Percentiles rank a stretch among this genome's conserved stretches.
Conservation (phyloP, 2,797 vertebrate genomes). For the Nothura maculosa region DNA sequence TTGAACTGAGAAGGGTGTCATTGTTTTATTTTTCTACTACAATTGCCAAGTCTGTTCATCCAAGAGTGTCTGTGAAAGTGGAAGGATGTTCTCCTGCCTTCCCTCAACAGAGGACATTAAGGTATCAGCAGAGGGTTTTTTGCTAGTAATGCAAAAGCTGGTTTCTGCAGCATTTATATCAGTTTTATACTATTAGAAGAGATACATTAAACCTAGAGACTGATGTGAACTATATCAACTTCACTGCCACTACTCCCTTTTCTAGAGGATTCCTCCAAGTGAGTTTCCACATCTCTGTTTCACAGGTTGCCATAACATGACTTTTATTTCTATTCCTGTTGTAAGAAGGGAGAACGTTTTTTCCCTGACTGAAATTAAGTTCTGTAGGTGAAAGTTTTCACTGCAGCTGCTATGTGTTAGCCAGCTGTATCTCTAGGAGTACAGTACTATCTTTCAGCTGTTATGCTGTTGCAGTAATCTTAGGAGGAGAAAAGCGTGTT, state of each 20-base stretch:
- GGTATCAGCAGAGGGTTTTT: not conserved
- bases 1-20: not conserved
- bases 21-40: not conserved
- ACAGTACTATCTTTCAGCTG: not conserved
- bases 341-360: not conserved
- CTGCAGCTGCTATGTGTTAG: not conserved
- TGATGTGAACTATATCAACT: not conserved
- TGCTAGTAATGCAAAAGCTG: not conserved
- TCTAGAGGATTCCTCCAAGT: not conserved
- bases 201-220: not conserved
- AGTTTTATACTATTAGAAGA: not conserved
- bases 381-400: not conserved
- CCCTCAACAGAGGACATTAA: not conserved
- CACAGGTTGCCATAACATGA: fast-evolving
- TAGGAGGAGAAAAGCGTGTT: not conserved
- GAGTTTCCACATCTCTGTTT: not conserved
- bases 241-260: not conserved
- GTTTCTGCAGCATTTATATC: not conserved
- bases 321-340: not conserved
- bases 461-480: not conserved
- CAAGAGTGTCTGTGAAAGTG: not conserved
- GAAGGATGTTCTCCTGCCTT: not conserved
- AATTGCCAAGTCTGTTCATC: not conserved
- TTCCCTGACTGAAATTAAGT: not conserved
- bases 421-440: not conserved